Conservation (phyloP, 2,888 invertebrate genomes). For the Brachycybe producta region DNA sequence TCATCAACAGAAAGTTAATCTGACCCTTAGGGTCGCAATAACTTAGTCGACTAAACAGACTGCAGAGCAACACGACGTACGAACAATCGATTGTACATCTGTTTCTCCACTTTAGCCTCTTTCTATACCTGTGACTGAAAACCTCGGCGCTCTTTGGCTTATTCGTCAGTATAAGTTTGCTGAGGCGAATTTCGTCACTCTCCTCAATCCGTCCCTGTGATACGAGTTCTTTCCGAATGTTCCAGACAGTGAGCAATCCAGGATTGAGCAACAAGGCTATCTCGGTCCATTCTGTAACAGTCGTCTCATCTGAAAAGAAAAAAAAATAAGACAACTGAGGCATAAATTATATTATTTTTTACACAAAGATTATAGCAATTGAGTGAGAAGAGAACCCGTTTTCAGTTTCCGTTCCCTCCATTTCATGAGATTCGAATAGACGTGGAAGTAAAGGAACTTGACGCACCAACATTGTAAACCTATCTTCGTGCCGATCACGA, state of each 20-base stretch:
- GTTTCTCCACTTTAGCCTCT: too few relatives aligned
- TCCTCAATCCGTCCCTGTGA: constrained; percentile 40
- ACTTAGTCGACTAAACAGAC: too few relatives aligned
- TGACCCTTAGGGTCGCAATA: too few relatives aligned
- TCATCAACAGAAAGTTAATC: too few relatives aligned
- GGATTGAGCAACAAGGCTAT: constrained; percentile 60
- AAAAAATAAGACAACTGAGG: background rate
- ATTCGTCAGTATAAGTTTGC: constrained; percentile 66
- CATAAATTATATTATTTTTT: background rate
- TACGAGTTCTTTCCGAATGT: constrained; percentile 66
- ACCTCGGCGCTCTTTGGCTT: constrained; percentile 83
- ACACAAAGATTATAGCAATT: background rate
- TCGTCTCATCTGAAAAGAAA: constrained; percentile 22
- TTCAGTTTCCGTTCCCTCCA: constrained; percentile 42
- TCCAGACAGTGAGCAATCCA: constrained; percentile 75
- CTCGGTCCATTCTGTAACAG: constrained; percentile 28
- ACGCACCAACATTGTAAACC: constrained; percentile 88
- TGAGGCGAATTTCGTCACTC: constrained; percentile 27
- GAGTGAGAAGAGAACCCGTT: constrained; percentile 28
- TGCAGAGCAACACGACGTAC: too few relatives aligned
- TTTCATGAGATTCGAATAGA: constrained; percentile 49
- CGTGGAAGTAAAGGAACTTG: constrained; percentile 69
- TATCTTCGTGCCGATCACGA: constrained; percentile 65
- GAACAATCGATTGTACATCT: too few relatives aligned
- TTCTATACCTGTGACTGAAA: constrained; percentile 64